Evolutionary conservation across 2,797 vertebrate genomes (phyloP).

Genomic region (Menidia menidia): DNA sequence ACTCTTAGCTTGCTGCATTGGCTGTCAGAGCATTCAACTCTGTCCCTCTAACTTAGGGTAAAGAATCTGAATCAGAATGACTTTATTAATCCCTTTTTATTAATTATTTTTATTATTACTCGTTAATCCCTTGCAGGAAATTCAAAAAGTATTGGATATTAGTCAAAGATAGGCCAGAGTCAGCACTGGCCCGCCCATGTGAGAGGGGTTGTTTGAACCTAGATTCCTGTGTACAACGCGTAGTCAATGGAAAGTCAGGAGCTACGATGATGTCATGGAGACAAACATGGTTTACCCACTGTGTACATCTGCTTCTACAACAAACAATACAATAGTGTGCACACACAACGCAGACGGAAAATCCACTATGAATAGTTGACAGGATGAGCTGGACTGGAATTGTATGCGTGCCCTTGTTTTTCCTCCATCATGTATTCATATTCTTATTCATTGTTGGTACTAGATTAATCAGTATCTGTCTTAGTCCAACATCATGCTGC

Average conservation of each 20-base stretch:
- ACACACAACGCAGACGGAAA: not conserved
- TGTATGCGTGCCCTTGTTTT: too few relatives aligned
- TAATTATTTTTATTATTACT: too few relatives aligned
- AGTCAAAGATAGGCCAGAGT: conserved; percentile 9
- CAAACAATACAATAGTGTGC: conserved; percentile 27
- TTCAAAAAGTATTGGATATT: not conserved
- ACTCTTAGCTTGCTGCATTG: conserved; percentile 2
- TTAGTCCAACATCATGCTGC: too few relatives aligned
- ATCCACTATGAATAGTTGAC: not conserved
- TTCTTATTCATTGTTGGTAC: too few relatives aligned
- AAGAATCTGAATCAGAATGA: too few relatives aligned
- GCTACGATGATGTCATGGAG: conserved; percentile 10
- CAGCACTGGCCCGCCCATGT: not conserved
- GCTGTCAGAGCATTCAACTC: not conserved
- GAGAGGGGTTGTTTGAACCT: not conserved
- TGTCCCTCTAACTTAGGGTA: too few relatives aligned
- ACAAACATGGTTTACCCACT: conserved; percentile 29
- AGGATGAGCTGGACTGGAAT: not conserved
- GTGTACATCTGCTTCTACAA: conserved; percentile 19
- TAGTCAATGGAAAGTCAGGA: conserved; percentile 2
- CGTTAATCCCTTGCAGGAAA: too few relatives aligned
- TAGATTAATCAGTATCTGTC: too few relatives aligned
- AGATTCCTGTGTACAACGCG: conserved; percentile 9
- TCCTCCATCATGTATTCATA: too few relatives aligned
- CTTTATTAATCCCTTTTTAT: too few relatives aligned